phyloP scores from a whole-genome alignment of 2,797 vertebrate species.

The Coendou prehensilis region DNA sequence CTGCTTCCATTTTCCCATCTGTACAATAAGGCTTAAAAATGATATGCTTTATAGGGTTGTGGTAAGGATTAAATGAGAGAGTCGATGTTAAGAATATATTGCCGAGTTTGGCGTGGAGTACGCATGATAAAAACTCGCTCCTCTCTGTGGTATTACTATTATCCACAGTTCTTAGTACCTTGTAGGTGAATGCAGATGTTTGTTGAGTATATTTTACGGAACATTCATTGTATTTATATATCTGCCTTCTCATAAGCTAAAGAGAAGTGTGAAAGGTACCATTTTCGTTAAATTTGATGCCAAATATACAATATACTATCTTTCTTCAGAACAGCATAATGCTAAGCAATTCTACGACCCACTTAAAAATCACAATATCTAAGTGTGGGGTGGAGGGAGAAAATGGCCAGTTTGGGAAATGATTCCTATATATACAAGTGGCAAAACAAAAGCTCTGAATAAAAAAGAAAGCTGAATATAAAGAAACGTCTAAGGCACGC shows the following conservation, averaged over 20 bases:
- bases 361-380: background rate
- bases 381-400: background rate
- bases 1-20: background rate
- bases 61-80: background rate
- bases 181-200: background rate
- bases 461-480: background rate
- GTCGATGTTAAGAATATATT: fast-evolving
- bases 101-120: background rate
- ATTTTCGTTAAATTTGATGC: slow-evolving; percentile 19
- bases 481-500: slow-evolving; percentile 8
- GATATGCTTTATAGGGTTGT: background rate
- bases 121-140: no score
- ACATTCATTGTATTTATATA: background rate
- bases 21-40: slow-evolving; percentile 7
- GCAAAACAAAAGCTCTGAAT: background rate
- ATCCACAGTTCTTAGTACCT: background rate
- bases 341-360: background rate
- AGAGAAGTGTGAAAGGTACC: slow-evolving; percentile 24
- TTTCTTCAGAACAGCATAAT: background rate
- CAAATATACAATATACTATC: background rate
- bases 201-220: slow-evolving; percentile 1
- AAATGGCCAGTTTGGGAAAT: slow-evolving; percentile 1
- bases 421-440: background rate
- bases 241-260: background rate
- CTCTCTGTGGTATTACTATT: background rate